These are phyloP conservation scores for Copsychus sechellarum DNA, from an alignment of 2,113 vertebrate genomes.

Conservation along the genomic window DNA sequence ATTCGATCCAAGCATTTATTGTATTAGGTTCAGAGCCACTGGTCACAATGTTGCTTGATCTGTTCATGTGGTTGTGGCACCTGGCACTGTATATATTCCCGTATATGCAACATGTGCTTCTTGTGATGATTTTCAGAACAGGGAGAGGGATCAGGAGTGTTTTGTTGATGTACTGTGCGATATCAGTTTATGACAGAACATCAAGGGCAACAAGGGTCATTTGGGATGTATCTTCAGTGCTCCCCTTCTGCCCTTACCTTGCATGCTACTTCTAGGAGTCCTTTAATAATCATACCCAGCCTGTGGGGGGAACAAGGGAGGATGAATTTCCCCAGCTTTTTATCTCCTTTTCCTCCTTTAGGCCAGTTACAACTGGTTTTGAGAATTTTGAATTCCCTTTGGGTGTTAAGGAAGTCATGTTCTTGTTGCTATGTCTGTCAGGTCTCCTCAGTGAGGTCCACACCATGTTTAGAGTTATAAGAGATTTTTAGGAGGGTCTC, in stretches of 20 bases:
- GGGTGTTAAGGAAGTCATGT: neutral
- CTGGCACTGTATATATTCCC: neutral
- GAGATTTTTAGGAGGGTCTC: neutral
- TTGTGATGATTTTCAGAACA: neutral
- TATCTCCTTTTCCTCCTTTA: neutral
- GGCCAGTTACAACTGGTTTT: neutral
- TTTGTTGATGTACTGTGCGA: neutral
- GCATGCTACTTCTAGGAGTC: neutral
- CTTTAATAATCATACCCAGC: neutral
- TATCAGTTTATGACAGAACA: neutral
- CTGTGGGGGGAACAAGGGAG: neutral
- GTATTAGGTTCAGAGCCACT: neutral
- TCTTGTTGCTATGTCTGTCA: neutral
- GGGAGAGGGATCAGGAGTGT: neutral
- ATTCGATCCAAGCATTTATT: no score
- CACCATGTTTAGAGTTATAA: neutral
- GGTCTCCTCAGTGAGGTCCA: neutral
- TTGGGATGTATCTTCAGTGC: neutral
- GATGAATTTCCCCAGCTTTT: no score
- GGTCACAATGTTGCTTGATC: neutral
- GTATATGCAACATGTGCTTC: neutral
- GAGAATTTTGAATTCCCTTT: neutral
- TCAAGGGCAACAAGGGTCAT: neutral
- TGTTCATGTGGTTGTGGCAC: neutral
- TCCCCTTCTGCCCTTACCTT: neutral